Conservation (phyloP, 2,888 invertebrate species). For the Apomyelois bistriatella region DNA sequence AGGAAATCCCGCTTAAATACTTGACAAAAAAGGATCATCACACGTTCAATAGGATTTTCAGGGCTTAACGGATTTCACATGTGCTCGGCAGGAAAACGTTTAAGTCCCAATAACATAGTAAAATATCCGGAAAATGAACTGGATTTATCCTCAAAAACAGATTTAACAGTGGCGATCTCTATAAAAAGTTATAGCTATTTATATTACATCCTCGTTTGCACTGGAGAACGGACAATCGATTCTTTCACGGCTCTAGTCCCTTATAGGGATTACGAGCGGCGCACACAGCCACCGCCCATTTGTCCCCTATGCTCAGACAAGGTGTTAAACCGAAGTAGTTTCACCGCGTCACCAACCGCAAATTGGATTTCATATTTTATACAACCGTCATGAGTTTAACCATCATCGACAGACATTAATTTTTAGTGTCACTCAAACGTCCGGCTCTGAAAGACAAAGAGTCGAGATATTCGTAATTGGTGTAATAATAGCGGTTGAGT, state of each 20-base stretch:
- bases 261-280: slow-evolving; percentile 56
- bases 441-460: slow-evolving; percentile 36
- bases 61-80: slow-evolving; percentile 63
- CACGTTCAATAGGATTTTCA: slow-evolving; percentile 53
- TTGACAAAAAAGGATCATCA: slow-evolving; percentile 49
- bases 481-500: slow-evolving; percentile 59
- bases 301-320: slow-evolving; percentile 59
- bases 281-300: slow-evolving; percentile 57
- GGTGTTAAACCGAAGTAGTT: slow-evolving; percentile 53
- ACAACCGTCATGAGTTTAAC: slow-evolving; percentile 41
- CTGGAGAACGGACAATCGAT: slow-evolving; percentile 32
- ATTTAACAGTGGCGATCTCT: slow-evolving; percentile 5
- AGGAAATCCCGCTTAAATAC: slow-evolving; percentile 42
- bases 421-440: slow-evolving; percentile 40
- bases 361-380: slow-evolving; percentile 41
- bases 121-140: slow-evolving; percentile 11
- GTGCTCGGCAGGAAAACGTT: slow-evolving; percentile 36
- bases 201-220: slow-evolving; percentile 9
- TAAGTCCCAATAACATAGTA: slow-evolving; percentile 34
- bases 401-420: slow-evolving; percentile 27
- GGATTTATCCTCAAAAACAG: slow-evolving; percentile 7
- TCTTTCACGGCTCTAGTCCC: slow-evolving; percentile 43
- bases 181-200: slow-evolving; percentile 11
- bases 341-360: slow-evolving; percentile 42
- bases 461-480: slow-evolving; percentile 53